These are phyloP conservation scores for Sebastes trivittatus DNA, from an alignment of 2,797 vertebrate genomes.

Conservation along the genomic window DNA sequence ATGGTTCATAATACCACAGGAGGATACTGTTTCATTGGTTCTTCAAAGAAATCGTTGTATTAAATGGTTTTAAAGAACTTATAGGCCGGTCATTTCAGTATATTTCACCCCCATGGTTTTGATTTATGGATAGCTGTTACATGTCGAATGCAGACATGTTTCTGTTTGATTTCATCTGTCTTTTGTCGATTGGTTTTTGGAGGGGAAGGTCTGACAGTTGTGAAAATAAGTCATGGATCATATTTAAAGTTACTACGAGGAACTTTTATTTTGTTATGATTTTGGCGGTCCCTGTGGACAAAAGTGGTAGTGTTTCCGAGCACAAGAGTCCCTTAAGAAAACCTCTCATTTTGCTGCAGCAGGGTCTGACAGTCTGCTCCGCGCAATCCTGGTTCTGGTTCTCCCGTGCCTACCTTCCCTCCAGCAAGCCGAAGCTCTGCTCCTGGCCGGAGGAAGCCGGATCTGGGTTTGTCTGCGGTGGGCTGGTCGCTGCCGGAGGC, in stretches of 20 bases:
- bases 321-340: not conserved
- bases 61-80: not conserved
- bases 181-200: not conserved
- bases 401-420: not conserved
- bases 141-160: not conserved
- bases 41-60: not conserved
- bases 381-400: not conserved
- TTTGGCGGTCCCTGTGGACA: not conserved
- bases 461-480: no score
- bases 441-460: no score
- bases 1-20: not conserved
- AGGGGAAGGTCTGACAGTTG: not conserved
- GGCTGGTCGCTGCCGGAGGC: no score
- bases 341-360: not conserved
- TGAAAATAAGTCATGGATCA: not conserved
- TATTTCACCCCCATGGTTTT: not conserved
- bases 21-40: not conserved
- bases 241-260: not conserved
- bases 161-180: not conserved
- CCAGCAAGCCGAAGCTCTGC: not conserved
- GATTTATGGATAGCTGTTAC: not conserved
- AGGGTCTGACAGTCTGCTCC: not conserved
- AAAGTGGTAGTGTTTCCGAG: not conserved
- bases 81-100: not conserved
- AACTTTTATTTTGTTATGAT: not conserved